These are phyloP conservation scores for Oplegnathus fasciatus DNA, from an alignment of 2,113 vertebrate species.

Conservation along the genomic window DNA sequence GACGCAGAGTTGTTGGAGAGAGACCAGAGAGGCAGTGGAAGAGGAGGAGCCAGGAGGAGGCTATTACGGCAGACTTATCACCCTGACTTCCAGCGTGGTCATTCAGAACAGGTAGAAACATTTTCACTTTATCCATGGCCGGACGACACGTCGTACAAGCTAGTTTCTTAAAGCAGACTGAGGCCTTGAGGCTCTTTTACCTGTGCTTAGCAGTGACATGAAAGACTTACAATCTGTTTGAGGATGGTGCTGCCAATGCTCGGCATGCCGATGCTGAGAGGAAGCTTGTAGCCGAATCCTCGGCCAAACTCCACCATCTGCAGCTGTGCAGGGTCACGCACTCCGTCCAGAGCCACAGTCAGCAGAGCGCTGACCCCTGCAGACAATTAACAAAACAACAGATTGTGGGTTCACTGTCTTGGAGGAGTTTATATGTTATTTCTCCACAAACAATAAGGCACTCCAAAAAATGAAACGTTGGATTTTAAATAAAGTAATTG, in stretches of 20 bases:
- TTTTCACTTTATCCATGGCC: too few species aligned
- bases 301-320: slow-evolving; percentile 88
- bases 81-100: too few species aligned
- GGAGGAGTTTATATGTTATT: not conserved
- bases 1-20: too few species aligned
- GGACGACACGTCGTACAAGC: too few species aligned
- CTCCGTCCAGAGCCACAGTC: slow-evolving; percentile 82
- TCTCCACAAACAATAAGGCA: too few species aligned
- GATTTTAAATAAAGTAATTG: not conserved
- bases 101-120: too few species aligned
- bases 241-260: slow-evolving; percentile 78
- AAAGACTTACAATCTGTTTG: slow-evolving; percentile 87
- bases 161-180: too few species aligned
- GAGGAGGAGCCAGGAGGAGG: too few species aligned
- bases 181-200: not conserved
- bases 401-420: not conserved
- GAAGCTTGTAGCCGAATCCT: slow-evolving; percentile 81
- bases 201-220: not conserved
- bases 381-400: not conserved
- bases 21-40: too few species aligned
- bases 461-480: not conserved
- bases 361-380: slow-evolving; percentile 87
- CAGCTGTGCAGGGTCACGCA: slow-evolving; percentile 74
- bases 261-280: slow-evolving; percentile 78
- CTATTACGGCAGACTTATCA: too few species aligned